Evolutionary conservation across 2,113 vertebrate genomes (phyloP).

Genomic region (Ginglymostoma cirratum): DNA sequence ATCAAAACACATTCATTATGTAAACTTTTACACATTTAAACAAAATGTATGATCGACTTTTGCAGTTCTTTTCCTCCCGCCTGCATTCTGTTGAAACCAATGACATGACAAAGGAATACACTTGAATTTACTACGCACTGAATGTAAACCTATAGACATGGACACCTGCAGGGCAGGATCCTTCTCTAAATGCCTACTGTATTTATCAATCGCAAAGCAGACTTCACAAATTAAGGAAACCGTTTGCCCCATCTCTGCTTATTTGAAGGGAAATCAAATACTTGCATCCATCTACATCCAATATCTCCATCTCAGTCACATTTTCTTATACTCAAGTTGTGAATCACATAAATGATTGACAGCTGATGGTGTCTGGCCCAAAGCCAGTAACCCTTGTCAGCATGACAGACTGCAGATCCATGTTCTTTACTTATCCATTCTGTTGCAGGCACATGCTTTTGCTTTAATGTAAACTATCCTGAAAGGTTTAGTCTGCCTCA

Average conservation of each 20-base stretch:
- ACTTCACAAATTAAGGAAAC: neutral
- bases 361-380: conserved; percentile 42
- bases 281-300: neutral
- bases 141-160: neutral
- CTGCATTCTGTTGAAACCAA: neutral
- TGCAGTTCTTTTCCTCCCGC: neutral
- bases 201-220: neutral
- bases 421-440: conserved; percentile 19
- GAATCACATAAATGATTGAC: conserved; percentile 45
- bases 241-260: neutral
- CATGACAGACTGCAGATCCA: conserved; percentile 40
- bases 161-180: neutral
- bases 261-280: neutral
- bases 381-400: conserved; percentile 44
- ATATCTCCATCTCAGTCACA: neutral
- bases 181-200: neutral
- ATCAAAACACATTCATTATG: neutral
- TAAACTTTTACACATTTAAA: neutral
- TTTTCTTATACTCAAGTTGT: conserved; percentile 38
- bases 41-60: neutral
- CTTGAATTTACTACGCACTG: neutral
- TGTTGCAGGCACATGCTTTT: conserved; percentile 38
- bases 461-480: conserved; percentile 42
- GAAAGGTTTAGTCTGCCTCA: conserved; percentile 44
- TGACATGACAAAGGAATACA: neutral